phyloP scores from a whole-genome alignment of 2,888 invertebrate genomes.

The Candidula unifasciata region DNA sequence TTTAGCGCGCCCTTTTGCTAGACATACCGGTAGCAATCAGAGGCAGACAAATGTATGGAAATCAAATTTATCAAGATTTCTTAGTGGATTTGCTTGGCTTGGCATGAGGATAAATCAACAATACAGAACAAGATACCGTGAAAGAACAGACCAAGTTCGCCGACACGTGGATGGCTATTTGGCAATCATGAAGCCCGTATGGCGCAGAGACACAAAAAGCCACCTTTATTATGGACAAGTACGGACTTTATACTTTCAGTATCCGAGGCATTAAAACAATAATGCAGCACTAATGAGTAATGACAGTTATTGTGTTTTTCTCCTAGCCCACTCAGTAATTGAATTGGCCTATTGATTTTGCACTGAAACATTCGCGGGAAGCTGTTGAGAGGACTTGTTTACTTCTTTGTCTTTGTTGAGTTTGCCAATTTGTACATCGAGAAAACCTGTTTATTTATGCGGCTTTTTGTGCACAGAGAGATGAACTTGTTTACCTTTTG shows the following conservation, averaged over 20 bases:
- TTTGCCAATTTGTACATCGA: too few species aligned
- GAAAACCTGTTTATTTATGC: too few species aligned
- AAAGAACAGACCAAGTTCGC: background rate
- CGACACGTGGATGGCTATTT: conserved; percentile 3
- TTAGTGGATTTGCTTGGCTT: background rate
- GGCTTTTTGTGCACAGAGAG: too few species aligned
- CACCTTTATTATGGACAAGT: conserved; percentile 23
- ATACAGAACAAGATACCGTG: background rate
- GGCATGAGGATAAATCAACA: conserved; percentile 7
- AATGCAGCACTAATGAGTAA: conserved; percentile 22
- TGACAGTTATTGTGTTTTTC: conserved; percentile 4
- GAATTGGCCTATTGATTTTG: background rate
- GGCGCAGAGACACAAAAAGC: background rate
- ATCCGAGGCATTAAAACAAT: conserved; percentile 19
- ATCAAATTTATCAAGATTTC: conserved; percentile 36
- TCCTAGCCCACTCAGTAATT: background rate
- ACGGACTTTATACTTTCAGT: conserved; percentile 10
- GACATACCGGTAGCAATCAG: conserved; percentile 10
- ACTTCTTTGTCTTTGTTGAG: too few species aligned
- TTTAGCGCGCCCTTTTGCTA: background rate
- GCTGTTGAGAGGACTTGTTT: too few species aligned
- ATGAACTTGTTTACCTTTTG: too few species aligned
- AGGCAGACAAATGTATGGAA: conserved; percentile 5
- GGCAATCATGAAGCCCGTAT: conserved; percentile 33
- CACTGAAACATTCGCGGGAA: background rate